Evolutionary conservation across 2,113 vertebrate genomes (phyloP).

Genomic region (Prunella himalayana): DNA sequence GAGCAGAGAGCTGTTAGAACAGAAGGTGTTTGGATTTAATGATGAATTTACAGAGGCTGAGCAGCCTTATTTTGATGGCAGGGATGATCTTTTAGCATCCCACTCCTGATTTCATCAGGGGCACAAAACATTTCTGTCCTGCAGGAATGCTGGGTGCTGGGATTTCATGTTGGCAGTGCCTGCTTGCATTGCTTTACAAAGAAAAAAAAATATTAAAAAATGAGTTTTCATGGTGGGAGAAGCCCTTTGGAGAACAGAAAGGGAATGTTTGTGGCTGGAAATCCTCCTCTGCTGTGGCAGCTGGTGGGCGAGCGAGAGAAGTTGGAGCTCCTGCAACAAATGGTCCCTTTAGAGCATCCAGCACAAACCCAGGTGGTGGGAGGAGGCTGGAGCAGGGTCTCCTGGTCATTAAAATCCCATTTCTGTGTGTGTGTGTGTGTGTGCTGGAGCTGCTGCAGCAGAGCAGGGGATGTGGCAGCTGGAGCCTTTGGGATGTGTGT

Average conservation of each 20-base stretch:
- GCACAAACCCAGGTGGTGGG: background rate
- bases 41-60: background rate
- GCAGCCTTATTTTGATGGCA: background rate
- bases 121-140: background rate
- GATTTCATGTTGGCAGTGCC: background rate
- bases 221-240: background rate
- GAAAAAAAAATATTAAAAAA: accelerated
- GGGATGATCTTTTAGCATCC: background rate
- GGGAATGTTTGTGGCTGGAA: background rate
- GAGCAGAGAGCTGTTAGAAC: background rate
- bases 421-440: background rate
- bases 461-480: background rate
- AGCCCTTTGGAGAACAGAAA: background rate
- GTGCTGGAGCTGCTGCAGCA: background rate
- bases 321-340: constrained; percentile 30
- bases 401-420: background rate
- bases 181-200: background rate
- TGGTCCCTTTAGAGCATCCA: background rate
- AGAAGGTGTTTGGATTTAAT: background rate
- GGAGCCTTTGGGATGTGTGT: background rate
- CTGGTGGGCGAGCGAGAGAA: background rate
- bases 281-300: background rate
- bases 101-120: background rate
- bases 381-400: background rate
- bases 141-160: background rate